phyloP scores from a whole-genome alignment of 1,140 invertebrate genomes.

The Panulirus ornatus region DNA sequence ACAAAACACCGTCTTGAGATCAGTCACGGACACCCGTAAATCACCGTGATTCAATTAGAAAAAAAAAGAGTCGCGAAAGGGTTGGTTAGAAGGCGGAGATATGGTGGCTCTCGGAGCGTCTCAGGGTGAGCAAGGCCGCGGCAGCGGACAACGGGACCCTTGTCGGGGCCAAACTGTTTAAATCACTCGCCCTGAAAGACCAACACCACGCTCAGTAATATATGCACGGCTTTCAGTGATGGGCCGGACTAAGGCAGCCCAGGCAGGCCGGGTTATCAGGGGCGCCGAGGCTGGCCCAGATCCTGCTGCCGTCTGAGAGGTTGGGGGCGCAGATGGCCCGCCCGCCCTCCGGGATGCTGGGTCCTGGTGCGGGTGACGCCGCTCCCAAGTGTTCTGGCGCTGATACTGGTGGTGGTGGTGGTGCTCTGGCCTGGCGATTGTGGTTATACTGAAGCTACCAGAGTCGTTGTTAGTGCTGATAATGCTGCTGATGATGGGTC shows the following conservation, averaged over 20 bases:
- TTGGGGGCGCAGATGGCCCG: background rate
- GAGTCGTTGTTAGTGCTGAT: too few relatives aligned
- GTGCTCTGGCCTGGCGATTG: background rate
- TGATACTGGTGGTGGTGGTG: background rate
- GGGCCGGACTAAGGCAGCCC: constrained; percentile 36
- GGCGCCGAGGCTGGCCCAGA: constrained; percentile 57
- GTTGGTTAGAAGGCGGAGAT: constrained; percentile 10
- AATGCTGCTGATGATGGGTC: too few relatives aligned
- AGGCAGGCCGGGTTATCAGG: constrained; percentile 42
- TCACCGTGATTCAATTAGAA: constrained; percentile 18
- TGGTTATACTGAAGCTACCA: background rate
- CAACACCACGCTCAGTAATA: constrained; percentile 45
- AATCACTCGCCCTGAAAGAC: constrained; percentile 58
- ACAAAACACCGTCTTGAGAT: too few relatives aligned
- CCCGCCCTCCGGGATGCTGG: background rate
- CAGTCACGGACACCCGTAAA: constrained; percentile 4
- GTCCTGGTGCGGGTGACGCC: background rate
- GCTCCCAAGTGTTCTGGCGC: background rate
- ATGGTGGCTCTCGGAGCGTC: background rate
- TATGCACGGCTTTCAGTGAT: constrained; percentile 49
- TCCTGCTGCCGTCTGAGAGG: background rate
- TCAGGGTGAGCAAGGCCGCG: constrained; percentile 20
- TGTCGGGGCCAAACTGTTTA: constrained; percentile 48
- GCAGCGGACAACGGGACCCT: constrained; percentile 28
- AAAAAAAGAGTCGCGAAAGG: constrained; percentile 16